A percentile compares a stretch with the other conserved stretches of the same genome.
These are phyloP conservation scores for Sminthurides aquaticus DNA, from an alignment of 2,888 invertebrate genomes.

Conservation along the genomic window DNA sequence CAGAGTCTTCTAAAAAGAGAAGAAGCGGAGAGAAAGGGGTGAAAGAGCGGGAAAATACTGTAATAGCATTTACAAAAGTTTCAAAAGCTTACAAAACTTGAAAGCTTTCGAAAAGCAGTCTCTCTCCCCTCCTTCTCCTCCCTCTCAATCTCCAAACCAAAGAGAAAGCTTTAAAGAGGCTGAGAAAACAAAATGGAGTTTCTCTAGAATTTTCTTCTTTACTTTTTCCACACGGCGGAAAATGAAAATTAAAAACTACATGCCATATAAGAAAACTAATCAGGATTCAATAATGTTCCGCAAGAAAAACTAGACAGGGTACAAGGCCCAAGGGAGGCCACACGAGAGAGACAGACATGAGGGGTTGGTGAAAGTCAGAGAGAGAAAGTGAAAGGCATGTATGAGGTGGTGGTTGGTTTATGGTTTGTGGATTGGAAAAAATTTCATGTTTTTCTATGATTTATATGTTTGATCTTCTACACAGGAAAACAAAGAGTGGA, in stretches of 20 bases:
- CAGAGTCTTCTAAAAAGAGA: background rate
- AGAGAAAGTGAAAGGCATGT: background rate
- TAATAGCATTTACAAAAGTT: background rate
- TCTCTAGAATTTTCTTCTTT: too few species aligned
- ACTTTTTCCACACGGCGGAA: too few species aligned
- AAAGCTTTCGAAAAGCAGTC: background rate
- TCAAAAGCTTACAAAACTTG: background rate
- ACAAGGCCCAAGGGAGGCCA: background rate
- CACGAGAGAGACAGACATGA: background rate
- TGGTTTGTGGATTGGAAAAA: too few species aligned
- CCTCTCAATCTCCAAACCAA: background rate
- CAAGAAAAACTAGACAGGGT: too few species aligned
- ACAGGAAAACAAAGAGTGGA: conserved; percentile 8
- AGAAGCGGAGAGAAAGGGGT: background rate
- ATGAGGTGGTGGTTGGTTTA: too few species aligned
- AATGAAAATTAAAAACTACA: background rate
- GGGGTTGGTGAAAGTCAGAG: background rate
- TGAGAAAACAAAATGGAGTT: too few species aligned
- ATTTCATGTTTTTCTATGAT: background rate
- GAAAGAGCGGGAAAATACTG: background rate
- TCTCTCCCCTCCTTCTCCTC: background rate
- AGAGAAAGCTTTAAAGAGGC: too few species aligned
- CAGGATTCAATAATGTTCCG: background rate
- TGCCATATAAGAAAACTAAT: background rate
- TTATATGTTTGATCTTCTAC: background rate